These are phyloP conservation scores for Fregata magnificens DNA, from an alignment of 2,113 vertebrate genomes.

Conservation along the genomic window DNA sequence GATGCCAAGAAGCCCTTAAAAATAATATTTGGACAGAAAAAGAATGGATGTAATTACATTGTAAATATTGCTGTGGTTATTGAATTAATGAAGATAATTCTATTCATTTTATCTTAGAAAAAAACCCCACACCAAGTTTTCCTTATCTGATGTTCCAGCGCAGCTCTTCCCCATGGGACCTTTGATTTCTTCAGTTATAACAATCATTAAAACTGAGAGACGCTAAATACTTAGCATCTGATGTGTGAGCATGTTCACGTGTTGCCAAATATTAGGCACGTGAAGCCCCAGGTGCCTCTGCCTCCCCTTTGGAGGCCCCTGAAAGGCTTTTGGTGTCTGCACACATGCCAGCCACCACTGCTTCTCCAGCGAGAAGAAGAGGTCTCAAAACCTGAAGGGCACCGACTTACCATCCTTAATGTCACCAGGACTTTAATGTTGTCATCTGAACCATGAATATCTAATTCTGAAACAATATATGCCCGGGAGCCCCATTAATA, in stretches of 20 bases:
- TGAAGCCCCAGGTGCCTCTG: background rate
- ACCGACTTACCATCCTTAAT: background rate
- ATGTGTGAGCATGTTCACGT: background rate
- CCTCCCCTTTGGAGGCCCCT: background rate
- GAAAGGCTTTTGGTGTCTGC: background rate
- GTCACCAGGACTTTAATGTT: background rate
- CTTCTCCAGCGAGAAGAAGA: background rate
- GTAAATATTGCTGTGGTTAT: slow-evolving; percentile 67
- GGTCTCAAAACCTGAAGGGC: background rate
- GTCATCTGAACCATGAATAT: background rate
- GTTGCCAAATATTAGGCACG: background rate
- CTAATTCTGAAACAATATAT: background rate
- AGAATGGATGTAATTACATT: slow-evolving; percentile 44
- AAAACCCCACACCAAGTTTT: background rate
- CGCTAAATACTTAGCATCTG: slow-evolving; percentile 4
- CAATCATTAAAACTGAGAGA: background rate
- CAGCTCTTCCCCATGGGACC: background rate
- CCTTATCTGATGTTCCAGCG: background rate
- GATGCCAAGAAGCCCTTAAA: slow-evolving; percentile 72
- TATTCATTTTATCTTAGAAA: slow-evolving; percentile 17
- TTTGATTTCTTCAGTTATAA: slow-evolving; percentile 34
- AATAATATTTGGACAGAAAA: slow-evolving; percentile 66
- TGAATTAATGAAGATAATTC: slow-evolving; percentile 61
- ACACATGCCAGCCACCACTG: background rate
- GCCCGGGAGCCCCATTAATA: background rate